Base-by-base conservation (phyloP, 2,797 vertebrate genomes). In the Rhabdomys pumilio region DNA sequence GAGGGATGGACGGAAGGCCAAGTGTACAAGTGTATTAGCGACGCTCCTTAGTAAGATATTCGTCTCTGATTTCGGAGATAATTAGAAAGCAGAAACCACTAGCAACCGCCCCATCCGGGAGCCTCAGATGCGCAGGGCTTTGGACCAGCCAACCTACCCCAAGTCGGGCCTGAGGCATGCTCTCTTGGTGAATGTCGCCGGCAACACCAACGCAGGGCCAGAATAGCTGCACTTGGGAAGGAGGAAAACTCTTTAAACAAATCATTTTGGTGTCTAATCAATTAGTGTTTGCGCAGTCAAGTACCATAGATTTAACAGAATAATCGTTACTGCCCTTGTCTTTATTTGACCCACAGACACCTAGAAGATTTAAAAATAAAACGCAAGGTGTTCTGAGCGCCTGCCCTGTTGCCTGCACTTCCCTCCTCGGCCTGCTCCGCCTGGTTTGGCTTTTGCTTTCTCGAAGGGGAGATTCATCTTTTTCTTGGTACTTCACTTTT, bases 241-340 rank as follows among this genome's bases (percentile, higher is more conserved):
- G 89, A 77, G 77, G 87, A 96, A 97, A 97, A 97, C 75, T 92
- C 93, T 93, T 93, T 93, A 85, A 98, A 96, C 96, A 96, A 97
- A 97, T 98, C 97, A 96, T 98, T 98, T 98, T 97, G 98, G 98
- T 98, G 98, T 96, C 97, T 98, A 98, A 98, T 98, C 98, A 98
- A 98, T 98, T 98, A 96, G 97, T 96, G 97, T 97, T 98, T 97
- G 97, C 95, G 90, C 96, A 98, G 98, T 97, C 98, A 98, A 98
- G 98, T 98, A 91, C 98, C 97, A 97, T 96, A 97, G 98, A 98
- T 98, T 98, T 98, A 98, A 98, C 98, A 98, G 98, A 98, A 98
- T 98, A 98, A 98, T 98, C 98, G 97, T 98, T 98, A 98, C 95
- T 86, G 90, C 98, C 97, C 96, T 98, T 98, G 98, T 98, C 98